Percentiles rank a stretch among this genome's conserved stretches.
Conservation (phyloP, 1,140 invertebrate genomes). For the Zaprionus africanus region DNA sequence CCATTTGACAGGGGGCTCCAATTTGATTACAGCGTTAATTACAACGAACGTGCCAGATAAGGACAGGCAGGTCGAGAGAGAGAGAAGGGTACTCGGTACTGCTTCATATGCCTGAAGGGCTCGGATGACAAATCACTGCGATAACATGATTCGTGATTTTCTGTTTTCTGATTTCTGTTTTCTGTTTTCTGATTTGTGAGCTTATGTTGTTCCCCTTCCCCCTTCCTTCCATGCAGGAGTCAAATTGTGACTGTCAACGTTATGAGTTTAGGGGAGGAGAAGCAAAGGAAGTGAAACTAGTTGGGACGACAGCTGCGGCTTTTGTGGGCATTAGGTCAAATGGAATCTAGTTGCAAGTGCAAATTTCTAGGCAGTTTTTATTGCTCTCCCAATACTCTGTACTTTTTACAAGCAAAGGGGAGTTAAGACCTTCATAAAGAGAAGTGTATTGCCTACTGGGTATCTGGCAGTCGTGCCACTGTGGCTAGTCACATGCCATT, state of each 20-base stretch:
- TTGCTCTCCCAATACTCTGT: background rate
- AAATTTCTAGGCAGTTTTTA: conserved; percentile 1
- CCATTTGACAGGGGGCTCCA: conserved; percentile 60
- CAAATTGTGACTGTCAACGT: conserved; percentile 41
- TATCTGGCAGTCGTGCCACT: background rate
- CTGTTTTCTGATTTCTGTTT: conserved; percentile 42
- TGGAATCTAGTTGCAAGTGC: conserved; percentile 42
- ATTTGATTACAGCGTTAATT: conserved; percentile 80
- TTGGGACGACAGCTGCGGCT: conserved; percentile 26
- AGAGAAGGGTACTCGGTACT: background rate
- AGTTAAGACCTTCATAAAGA: background rate
- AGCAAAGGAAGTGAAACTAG: background rate
- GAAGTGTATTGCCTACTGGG: background rate
- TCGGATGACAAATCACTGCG: conserved; percentile 62
- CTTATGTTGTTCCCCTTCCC: conserved; percentile 20
- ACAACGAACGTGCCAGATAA: conserved; percentile 44
- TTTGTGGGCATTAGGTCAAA: conserved; percentile 46
- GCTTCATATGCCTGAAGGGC: conserved; percentile 15
- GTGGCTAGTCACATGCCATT: background rate
- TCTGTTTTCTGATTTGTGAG: conserved; percentile 42
- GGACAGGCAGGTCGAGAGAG: conserved; percentile 1
- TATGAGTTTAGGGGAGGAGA: background rate
- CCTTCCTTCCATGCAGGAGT: conserved; percentile 18
- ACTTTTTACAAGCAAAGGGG: background rate
- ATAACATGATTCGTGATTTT: conserved; percentile 75